Evolutionary conservation across 2,888 invertebrate species (phyloP).

Genomic region (Melanophora roralis): DNA sequence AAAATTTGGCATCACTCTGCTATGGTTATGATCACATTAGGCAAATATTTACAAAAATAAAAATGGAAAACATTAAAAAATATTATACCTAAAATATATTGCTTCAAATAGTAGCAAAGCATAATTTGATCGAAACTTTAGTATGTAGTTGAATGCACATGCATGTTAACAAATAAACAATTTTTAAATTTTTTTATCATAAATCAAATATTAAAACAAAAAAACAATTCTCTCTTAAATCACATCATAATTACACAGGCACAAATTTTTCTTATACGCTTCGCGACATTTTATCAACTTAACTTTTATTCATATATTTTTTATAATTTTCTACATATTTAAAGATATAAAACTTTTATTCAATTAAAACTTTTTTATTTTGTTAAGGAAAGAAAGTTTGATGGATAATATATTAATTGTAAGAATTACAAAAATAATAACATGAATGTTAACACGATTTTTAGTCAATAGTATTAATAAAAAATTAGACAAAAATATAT

Average conservation of each 20-base stretch:
- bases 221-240: not conserved
- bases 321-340: not conserved
- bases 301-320: not conserved
- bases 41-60: no score
- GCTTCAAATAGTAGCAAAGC: no score
- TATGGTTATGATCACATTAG: no score
- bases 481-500: conserved; percentile 42
- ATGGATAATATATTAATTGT: conserved; percentile 15
- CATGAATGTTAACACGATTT: conserved; percentile 60
- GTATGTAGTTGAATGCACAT: no score
- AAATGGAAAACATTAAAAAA: no score
- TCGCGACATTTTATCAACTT: conserved; percentile 1
- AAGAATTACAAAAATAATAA: conserved; percentile 20
- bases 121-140: no score
- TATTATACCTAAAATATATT: no score
- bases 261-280: conserved; percentile 6
- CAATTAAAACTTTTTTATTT: not conserved
- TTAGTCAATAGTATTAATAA: conserved; percentile 50
- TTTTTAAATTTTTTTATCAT: no score
- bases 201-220: not conserved
- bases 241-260: conserved; percentile 3
- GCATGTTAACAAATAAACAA: no score
- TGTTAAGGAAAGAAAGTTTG: not conserved
- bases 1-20: no score
- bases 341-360: not conserved